phyloP scores from a whole-genome alignment of 2,113 vertebrate genomes.

The Corynorhinus townsendii region DNA sequence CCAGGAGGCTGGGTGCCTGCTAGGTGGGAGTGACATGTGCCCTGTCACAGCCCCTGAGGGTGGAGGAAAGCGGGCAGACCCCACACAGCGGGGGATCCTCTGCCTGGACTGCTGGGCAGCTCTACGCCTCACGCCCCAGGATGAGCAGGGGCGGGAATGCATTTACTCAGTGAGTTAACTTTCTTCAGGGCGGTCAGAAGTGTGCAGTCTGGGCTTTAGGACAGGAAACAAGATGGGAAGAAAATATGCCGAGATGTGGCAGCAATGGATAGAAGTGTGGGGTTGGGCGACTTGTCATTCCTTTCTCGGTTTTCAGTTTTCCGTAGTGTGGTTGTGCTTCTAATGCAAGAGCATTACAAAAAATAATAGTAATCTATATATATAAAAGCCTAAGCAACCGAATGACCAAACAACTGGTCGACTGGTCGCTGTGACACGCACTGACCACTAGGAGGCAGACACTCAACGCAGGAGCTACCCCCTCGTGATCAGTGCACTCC shows the following conservation, averaged over 20 bases:
- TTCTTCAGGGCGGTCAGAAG: not conserved
- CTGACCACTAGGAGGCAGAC: too few species aligned
- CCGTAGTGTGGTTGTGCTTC: not conserved
- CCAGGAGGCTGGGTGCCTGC: not conserved
- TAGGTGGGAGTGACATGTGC: not conserved
- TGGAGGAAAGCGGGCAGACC: not conserved
- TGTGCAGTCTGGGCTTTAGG: not conserved
- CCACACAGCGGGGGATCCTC: not conserved
- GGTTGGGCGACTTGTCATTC: not conserved
- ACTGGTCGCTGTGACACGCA: too few species aligned
- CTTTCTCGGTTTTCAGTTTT: not conserved
- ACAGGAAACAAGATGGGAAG: not conserved
- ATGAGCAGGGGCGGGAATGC: not conserved
- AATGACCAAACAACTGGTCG: too few species aligned
- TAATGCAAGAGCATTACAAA: not conserved
- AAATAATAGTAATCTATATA: not conserved
- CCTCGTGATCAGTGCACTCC: too few species aligned
- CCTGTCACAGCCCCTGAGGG: not conserved
- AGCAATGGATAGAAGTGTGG: fast-evolving
- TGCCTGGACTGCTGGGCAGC: not conserved
- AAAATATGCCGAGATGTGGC: fast-evolving
- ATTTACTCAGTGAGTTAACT: too few species aligned
- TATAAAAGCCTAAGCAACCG: too few species aligned
- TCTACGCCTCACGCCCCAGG: fast-evolving
- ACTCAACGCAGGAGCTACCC: too few species aligned